Evolutionary conservation across 2,113 vertebrate species (phyloP).

Genomic region (Platysternon megacephalum): DNA sequence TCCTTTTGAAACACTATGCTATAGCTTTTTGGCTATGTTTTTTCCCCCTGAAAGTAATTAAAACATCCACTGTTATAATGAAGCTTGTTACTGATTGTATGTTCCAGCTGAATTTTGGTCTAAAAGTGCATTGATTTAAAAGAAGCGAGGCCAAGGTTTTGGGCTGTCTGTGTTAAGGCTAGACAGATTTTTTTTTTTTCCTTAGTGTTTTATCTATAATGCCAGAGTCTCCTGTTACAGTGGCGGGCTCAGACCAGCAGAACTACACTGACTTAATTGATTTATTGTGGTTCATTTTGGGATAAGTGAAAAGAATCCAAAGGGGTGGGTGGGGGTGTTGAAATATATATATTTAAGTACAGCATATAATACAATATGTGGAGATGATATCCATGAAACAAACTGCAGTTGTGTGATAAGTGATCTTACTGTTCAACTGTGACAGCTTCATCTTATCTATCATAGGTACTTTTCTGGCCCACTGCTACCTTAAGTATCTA

Average conservation of each 20-base stretch:
- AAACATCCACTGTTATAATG: slow-evolving; percentile 57
- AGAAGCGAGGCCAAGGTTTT: neutral
- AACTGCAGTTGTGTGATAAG: neutral
- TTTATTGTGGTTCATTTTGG: neutral
- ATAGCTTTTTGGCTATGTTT: slow-evolving; percentile 71
- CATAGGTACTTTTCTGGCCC: neutral
- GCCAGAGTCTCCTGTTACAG: neutral
- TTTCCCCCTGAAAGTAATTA: slow-evolving; percentile 59
- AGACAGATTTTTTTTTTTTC: neutral
- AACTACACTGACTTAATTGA: neutral
- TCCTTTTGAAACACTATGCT: slow-evolving; percentile 69
- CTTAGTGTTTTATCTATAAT: neutral
- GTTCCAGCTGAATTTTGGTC: slow-evolving; percentile 42
- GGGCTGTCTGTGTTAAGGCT: neutral
- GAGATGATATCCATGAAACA: neutral
- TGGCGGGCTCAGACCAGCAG: neutral
- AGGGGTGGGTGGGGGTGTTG: neutral
- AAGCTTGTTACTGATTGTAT: slow-evolving; percentile 45
- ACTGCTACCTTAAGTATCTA: neutral
- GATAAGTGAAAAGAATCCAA: neutral
- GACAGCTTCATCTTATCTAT: neutral
- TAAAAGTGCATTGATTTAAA: slow-evolving; percentile 39
- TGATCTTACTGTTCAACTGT: neutral
- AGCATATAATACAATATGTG: neutral
- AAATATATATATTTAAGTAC: neutral